Evolutionary conservation across 2,797 vertebrate species (phyloP).

Genomic region (Rhinichthys osculus): DNA sequence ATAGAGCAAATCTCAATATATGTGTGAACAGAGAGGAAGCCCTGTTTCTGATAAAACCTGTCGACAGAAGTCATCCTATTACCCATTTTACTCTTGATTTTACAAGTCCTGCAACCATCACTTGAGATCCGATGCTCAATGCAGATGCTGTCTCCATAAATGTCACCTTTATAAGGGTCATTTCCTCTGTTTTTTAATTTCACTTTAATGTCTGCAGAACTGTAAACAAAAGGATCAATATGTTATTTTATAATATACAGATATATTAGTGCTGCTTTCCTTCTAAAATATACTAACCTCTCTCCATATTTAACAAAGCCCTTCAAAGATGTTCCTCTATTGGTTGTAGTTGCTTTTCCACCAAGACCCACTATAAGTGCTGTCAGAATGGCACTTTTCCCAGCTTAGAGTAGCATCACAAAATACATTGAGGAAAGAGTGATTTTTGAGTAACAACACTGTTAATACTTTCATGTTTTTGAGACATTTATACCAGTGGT

Average conservation of each 20-base stretch:
- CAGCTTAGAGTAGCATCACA: slow-evolving; percentile 57
- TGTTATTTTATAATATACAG: not conserved
- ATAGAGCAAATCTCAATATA: slow-evolving; percentile 19
- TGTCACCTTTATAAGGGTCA: slow-evolving; percentile 67
- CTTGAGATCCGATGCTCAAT: slow-evolving; percentile 71
- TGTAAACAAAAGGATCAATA: slow-evolving; percentile 21
- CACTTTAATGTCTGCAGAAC: slow-evolving; percentile 68
- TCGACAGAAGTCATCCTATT: slow-evolving; percentile 6
- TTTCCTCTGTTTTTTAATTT: slow-evolving; percentile 67
- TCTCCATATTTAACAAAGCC: slow-evolving; percentile 71
- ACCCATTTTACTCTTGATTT: slow-evolving; percentile 68
- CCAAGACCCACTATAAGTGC: slow-evolving; percentile 78
- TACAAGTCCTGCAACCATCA: slow-evolving; percentile 67
- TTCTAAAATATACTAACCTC: slow-evolving; percentile 56
- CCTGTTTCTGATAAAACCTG: not conserved
- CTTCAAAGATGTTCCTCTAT: slow-evolving; percentile 74
- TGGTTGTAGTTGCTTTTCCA: slow-evolving; percentile 76
- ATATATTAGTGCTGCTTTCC: not conserved
- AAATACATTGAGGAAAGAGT: not conserved
- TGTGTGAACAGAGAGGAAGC: not conserved
- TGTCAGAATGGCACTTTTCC: slow-evolving; percentile 73
- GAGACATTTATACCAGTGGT: not conserved
- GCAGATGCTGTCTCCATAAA: slow-evolving; percentile 71
- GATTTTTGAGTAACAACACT: not conserved
- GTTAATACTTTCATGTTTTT: not conserved